These are phyloP conservation scores for Ophioninae sp. DNA, from an alignment of 2,888 invertebrate species.

Conservation along the genomic window DNA sequence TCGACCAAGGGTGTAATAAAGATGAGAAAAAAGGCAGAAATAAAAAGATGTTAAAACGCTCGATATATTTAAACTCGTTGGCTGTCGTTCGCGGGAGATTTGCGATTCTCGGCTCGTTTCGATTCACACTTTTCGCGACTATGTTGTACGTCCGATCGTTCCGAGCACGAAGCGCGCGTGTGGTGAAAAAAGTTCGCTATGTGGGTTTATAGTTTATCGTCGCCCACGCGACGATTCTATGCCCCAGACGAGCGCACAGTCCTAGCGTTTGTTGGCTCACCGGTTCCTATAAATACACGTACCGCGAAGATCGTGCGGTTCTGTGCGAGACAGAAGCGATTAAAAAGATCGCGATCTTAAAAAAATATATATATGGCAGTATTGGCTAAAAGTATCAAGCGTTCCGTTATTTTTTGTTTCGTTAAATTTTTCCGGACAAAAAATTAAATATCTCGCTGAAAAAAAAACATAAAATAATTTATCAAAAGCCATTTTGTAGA, in stretches of 20 bases:
- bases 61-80: slow-evolving; percentile 40
- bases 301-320: neutral
- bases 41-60: slow-evolving; percentile 4
- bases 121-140: slow-evolving; percentile 40
- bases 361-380: neutral
- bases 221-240: slow-evolving; percentile 53
- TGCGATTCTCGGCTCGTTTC: slow-evolving; percentile 12
- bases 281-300: slow-evolving; percentile 43
- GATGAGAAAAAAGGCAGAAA: too few species aligned
- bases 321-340: slow-evolving; percentile 5
- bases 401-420: too few species aligned
- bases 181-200: neutral
- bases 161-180: neutral
- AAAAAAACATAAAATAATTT: too few species aligned
- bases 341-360: neutral
- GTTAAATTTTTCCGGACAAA: too few species aligned
- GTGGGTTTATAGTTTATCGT: slow-evolving; percentile 54
- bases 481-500: too few species aligned
- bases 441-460: too few species aligned
- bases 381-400: too few species aligned
- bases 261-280: slow-evolving; percentile 27
- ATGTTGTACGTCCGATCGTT: slow-evolving; percentile 25
- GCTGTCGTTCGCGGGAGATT: slow-evolving; percentile 10
- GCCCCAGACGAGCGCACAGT: slow-evolving; percentile 5
- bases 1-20: slow-evolving; percentile 38